Conservation (phyloP, 1,140 invertebrate genomes). For the Drosophila subpulchrella region DNA sequence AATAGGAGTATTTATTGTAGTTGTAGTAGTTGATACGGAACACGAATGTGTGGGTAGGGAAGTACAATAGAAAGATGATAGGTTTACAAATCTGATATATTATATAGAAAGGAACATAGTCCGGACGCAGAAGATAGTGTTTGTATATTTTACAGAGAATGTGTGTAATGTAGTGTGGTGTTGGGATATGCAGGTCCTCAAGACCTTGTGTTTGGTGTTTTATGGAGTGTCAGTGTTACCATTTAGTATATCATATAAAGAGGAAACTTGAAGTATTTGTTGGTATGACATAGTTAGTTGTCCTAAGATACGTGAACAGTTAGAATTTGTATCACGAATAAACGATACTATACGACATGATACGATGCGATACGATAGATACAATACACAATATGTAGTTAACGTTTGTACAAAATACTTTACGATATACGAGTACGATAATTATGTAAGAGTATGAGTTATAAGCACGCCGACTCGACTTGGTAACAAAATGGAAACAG, state of each 20-base stretch:
- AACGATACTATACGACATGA: conserved; percentile 32
- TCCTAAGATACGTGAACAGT: conserved; percentile 35
- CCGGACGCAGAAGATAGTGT: conserved; percentile 38
- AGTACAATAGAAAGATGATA: conserved; percentile 75
- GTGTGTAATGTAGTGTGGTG: conserved; percentile 11
- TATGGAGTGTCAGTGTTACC: conserved; percentile 5
- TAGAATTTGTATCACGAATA: conserved; percentile 32
- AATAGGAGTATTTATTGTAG: conserved; percentile 76
- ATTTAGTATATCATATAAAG: conserved; percentile 21
- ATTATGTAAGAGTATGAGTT: conserved; percentile 33
- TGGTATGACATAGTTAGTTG: conserved; percentile 14
- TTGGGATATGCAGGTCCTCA: not conserved
- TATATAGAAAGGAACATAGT: conserved; percentile 43
- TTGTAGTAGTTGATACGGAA: conserved; percentile 64
- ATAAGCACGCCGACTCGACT: conserved; percentile 29
- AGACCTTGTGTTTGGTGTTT: conserved; percentile 15
- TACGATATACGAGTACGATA: conserved; percentile 40
- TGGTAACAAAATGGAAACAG: conserved; percentile 33
- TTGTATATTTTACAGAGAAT: conserved; percentile 43
- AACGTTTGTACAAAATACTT: conserved; percentile 53
- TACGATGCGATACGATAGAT: conserved; percentile 34
- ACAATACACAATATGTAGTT: conserved; percentile 45
- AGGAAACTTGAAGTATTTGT: conserved; percentile 26
- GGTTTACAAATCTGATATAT: conserved; percentile 59
- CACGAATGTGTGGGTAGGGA: conserved; percentile 45